Evolutionary conservation across 2,888 invertebrate species (phyloP), one percentile per base, ranked within the genome.

Genomic region (Cryptus viduatorius): DNA sequence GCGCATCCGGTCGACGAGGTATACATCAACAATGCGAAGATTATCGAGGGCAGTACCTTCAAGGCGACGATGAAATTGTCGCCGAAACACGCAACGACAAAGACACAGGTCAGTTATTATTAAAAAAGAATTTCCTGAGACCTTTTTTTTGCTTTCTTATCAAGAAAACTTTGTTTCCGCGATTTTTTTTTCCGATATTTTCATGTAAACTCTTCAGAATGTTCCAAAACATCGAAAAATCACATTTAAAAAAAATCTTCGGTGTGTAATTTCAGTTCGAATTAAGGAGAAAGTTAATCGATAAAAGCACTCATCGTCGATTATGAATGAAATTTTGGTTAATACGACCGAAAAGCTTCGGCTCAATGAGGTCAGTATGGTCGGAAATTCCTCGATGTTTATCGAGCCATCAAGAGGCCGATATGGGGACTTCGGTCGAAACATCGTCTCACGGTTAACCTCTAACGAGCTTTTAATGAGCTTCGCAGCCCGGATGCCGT

Each of bases 1-100:
- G 95, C 95, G 67, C 90, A 95, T 93, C 96, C 96, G 89, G 93
- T 94, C 61, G 95, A 96, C 82, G 97, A 97, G 88, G 96, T 98
- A 89, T 98, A 96, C 94, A 96, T 98, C 85, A 98, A 98, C 94
- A 98, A 98, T 93, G 98, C 98, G 1, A 96, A 96, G 92, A 95
- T 98, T 75, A 94, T 97, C 88, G 95, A 96, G 82, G 95, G 96
- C 82, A 97, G 97, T 29, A 95, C 96, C 91, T 96, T 96, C 90
- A 95, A 95, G 88, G 95, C 96, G 53, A 94, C 94, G 85, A 95
- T 95, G 87, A 95, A 95, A 82, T 94, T 94, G 75, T 95, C 94
- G 91, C 88, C 89, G 29, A 88, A 89, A 42, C 86, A 88, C 16
- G 79, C 79, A 24, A 95, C 5, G 4, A 4, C 37, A 37, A 37